A percentile compares a stretch with the other conserved stretches of the same genome.
Evolutionary conservation across 2,113 vertebrate species (phyloP).

Genomic region (Bos indicus): DNA sequence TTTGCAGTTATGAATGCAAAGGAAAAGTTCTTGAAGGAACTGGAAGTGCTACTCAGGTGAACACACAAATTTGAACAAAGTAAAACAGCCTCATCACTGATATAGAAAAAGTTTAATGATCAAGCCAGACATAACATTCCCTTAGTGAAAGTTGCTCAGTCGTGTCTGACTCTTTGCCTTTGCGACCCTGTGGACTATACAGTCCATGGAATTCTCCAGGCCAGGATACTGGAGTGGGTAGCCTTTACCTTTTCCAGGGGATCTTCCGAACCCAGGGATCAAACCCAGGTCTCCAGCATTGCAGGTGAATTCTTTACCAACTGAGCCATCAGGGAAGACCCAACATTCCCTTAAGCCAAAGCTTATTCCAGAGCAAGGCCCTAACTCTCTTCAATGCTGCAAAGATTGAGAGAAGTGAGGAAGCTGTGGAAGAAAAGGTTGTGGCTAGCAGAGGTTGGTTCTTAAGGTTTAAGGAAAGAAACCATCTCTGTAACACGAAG

Average conservation of each 20-base stretch:
- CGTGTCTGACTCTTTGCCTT: no score
- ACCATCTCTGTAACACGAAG: neutral
- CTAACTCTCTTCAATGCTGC: neutral
- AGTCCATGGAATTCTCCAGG: no score
- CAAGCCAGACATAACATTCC: neutral
- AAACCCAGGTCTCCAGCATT: no score
- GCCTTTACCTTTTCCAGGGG: no score
- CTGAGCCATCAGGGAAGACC: no score
- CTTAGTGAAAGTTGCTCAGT: neutral
- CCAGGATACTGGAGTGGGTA: no score
- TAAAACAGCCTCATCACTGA: neutral
- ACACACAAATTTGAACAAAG: neutral
- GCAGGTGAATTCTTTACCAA: no score
- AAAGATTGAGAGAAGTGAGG: neutral
- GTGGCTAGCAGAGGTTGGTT: neutral
- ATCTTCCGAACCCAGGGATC: no score
- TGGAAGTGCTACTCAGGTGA: neutral
- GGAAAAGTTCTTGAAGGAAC: neutral
- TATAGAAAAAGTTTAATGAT: neutral
- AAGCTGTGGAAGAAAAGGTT: neutral
- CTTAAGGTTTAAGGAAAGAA: neutral
- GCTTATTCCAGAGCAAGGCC: neutral
- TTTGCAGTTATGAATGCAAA: neutral
- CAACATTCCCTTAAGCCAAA: neutral
- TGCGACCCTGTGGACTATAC: no score